A percentile compares a stretch with the other conserved stretches of the same genome.
Conservation (phyloP, 2,888 invertebrate genomes). For the Noctuana brunneofusca region DNA sequence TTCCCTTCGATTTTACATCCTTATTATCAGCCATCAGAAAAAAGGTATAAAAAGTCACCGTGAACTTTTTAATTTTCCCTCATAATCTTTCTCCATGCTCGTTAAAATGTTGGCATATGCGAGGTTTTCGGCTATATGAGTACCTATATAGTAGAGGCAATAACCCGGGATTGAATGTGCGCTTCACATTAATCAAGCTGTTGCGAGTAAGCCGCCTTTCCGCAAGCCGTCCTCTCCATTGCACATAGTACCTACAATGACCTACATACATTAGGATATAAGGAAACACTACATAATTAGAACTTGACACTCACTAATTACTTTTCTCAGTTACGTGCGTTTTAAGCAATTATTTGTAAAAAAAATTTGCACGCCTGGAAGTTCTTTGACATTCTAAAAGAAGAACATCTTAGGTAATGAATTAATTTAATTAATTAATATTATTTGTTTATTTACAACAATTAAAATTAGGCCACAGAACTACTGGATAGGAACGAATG, state of each 20-base stretch:
- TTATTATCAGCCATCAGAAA: too few species aligned
- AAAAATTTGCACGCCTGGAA: too few species aligned
- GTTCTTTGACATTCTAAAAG: too few species aligned
- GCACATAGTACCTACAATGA: background rate
- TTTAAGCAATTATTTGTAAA: too few species aligned
- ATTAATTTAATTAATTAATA: background rate
- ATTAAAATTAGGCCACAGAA: conserved; percentile 3
- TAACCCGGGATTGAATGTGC: conserved; percentile 47
- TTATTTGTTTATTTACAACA: background rate
- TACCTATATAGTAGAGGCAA: background rate
- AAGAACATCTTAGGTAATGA: too few species aligned
- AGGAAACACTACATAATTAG: too few species aligned
- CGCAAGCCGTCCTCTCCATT: conserved; percentile 37
- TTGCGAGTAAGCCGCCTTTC: conserved; percentile 43
- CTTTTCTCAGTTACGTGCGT: too few species aligned
- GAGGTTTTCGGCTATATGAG: background rate
- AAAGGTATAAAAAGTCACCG: too few species aligned
- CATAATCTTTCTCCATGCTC: background rate
- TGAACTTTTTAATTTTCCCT: background rate
- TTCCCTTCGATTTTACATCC: too few species aligned
- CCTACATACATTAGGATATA: too few species aligned
- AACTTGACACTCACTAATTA: too few species aligned
- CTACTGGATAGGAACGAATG: background rate
- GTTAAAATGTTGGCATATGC: background rate
- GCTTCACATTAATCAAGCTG: conserved; percentile 55